phyloP scores from a whole-genome alignment of 2,113 vertebrate genomes.

The Sardina pilchardus region DNA sequence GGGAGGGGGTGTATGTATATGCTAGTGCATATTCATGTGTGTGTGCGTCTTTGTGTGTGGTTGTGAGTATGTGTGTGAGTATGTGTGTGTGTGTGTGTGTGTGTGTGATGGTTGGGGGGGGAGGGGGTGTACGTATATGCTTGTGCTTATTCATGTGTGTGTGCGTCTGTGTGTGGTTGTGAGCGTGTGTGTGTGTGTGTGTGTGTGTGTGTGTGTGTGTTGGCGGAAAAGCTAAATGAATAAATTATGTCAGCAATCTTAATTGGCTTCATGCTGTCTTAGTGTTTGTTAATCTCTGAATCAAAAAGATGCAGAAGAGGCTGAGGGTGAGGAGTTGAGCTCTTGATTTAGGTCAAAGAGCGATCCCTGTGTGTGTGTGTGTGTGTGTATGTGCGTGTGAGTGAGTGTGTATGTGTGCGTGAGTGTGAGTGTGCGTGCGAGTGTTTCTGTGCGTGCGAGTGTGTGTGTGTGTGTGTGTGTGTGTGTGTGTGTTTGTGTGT shows the following conservation, averaged over 20 bases:
- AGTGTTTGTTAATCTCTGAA: not conserved
- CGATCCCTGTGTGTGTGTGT: not conserved
- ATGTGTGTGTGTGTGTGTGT: not conserved
- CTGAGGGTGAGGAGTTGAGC: not conserved
- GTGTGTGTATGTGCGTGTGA: not conserved
- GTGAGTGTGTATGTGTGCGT: not conserved
- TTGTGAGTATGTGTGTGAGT: not conserved
- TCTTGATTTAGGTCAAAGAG: not conserved
- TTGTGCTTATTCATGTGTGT: not conserved
- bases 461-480: not conserved
- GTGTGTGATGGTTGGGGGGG: too few relatives aligned
- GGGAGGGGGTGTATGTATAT: not conserved
- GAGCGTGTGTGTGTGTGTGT: not conserved
- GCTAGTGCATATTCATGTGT: not conserved
- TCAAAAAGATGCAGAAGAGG: not conserved
- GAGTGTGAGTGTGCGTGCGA: too few relatives aligned
- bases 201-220: not conserved
- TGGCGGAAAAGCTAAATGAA: not conserved
- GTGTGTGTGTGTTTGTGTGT: not conserved
- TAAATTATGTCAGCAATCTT: conserved; percentile 36
- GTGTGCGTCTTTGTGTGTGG: conserved; percentile 5
- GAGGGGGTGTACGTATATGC: not conserved
- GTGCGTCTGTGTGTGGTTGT: too few relatives aligned
- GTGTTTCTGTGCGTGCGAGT: not conserved
- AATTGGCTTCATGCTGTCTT: conserved; percentile 21